Evolutionary conservation across 2,797 vertebrate genomes (phyloP).

Genomic region (Coccyzus lansbergi): DNA sequence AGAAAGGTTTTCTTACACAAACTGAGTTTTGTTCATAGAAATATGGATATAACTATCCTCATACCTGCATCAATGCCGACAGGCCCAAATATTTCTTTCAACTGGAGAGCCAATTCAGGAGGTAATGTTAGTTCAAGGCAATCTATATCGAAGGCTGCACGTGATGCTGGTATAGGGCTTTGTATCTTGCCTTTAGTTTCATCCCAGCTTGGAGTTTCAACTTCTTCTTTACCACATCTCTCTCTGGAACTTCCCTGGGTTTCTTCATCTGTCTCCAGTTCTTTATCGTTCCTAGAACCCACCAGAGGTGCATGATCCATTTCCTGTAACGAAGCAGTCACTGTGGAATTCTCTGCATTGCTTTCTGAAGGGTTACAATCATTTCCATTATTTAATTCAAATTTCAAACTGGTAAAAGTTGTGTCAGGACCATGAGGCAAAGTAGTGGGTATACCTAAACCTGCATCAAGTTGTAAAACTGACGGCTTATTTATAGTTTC

Average conservation of each 20-base stretch:
- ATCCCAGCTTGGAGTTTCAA: background rate
- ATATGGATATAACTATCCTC: background rate
- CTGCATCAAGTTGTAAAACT: slow-evolving; percentile 1
- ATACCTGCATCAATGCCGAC: slow-evolving; percentile 95
- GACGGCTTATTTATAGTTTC: slow-evolving; percentile 16
- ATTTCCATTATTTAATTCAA: slow-evolving; percentile 23
- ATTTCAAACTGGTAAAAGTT: background rate
- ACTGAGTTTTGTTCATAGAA: background rate
- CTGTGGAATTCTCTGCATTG: slow-evolving; percentile 33
- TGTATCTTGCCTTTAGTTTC: slow-evolving; percentile 34
- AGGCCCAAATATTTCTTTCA: slow-evolving; percentile 95
- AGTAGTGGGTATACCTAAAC: background rate
- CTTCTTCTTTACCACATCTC: slow-evolving; percentile 3
- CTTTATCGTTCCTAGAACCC: slow-evolving; percentile 18
- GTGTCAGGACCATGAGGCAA: slow-evolving; percentile 11
- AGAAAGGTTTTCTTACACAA: background rate
- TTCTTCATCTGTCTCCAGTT: slow-evolving; percentile 60
- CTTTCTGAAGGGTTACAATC: slow-evolving; percentile 20
- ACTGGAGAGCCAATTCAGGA: slow-evolving; percentile 92
- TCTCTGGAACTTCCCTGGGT: background rate
- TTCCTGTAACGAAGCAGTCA: background rate
- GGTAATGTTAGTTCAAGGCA: slow-evolving; percentile 90
- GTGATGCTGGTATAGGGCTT: slow-evolving; percentile 15
- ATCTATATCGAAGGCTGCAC: slow-evolving; percentile 83
- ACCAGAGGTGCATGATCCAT: background rate